Percentiles rank a stretch among this genome's conserved stretches.
phyloP scores from a whole-genome alignment of 2,888 invertebrate genomes.

The Limnephilus auricula region DNA sequence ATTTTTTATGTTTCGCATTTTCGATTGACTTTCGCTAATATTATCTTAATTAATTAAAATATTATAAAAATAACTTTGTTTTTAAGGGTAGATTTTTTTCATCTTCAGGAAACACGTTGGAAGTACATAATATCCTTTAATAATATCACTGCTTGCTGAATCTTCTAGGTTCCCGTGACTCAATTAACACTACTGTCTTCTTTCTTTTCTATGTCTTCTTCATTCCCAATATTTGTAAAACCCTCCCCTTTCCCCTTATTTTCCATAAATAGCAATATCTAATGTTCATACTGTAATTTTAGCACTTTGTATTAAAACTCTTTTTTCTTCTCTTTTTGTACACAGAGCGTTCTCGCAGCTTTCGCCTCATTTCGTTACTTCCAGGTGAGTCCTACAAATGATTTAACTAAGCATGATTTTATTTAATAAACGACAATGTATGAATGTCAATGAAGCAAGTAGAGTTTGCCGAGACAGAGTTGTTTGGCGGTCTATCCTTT shows the following conservation, averaged over 20 bases:
- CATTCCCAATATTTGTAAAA: not conserved
- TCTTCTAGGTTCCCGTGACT: not conserved
- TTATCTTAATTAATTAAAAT: no score
- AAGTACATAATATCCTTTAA: not conserved
- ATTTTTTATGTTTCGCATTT: no score
- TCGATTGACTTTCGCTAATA: no score
- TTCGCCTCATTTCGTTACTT: slow-evolving; percentile 63
- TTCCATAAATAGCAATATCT: not conserved
- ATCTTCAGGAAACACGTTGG: not conserved
- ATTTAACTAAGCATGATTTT: slow-evolving; percentile 26
- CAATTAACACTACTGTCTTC: not conserved
- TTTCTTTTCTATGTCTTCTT: not conserved
- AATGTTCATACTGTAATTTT: slow-evolving; percentile 14
- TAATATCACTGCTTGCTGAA: not conserved
- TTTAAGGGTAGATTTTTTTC: no score
- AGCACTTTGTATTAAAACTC: slow-evolving; percentile 33
- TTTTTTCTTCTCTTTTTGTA: slow-evolving; percentile 50
- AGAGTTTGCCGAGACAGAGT: no score
- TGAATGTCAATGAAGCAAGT: no score
- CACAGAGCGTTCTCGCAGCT: slow-evolving; percentile 62
- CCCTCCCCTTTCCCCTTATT: not conserved
- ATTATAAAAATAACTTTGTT: no score
- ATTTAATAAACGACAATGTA: no score
- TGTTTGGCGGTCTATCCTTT: no score
- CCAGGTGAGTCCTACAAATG: slow-evolving; percentile 58